Conservation (phyloP, 2,888 invertebrate genomes). For the Eupithecia centaureata region DNA sequence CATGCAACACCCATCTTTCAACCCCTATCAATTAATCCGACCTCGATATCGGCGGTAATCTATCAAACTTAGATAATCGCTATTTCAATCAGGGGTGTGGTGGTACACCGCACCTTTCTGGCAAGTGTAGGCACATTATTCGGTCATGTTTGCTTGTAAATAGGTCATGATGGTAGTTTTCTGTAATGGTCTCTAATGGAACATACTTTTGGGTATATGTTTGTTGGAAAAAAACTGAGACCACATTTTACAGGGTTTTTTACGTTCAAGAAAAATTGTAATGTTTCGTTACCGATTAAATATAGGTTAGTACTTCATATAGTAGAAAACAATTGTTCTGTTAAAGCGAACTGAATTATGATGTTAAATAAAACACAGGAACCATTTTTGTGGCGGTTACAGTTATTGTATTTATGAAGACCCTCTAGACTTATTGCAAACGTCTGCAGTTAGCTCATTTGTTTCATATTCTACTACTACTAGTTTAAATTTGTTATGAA, state of each 20-base stretch:
- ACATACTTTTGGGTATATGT: too few species aligned
- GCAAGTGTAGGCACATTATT: not conserved
- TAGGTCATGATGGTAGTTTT: not conserved
- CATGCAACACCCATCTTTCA: conserved; percentile 3
- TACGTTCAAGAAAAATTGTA: not conserved
- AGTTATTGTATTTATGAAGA: too few species aligned
- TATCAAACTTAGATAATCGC: conserved; percentile 25
- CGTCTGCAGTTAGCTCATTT: too few species aligned
- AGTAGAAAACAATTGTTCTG: not conserved
- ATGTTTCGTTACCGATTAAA: too few species aligned
- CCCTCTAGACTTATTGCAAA: too few species aligned
- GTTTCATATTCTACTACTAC: too few species aligned
- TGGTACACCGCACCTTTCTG: conserved; percentile 16
- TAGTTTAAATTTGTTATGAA: too few species aligned
- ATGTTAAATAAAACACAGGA: too few species aligned
- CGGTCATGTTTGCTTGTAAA: not conserved
- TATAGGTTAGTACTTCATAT: too few species aligned
- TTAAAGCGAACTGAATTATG: not conserved
- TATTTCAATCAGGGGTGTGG: conserved; percentile 23
- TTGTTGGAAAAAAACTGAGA: not conserved
- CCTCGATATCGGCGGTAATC: conserved; percentile 22
- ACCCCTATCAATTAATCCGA: conserved; percentile 29
- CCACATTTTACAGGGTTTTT: too few species aligned
- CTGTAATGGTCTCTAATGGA: too few species aligned
- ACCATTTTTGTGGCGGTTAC: too few species aligned